Evolutionary conservation across 2,888 invertebrate species (phyloP), one percentile per base, ranked within the genome.

Genomic region (Microplitis deprimator): DNA sequence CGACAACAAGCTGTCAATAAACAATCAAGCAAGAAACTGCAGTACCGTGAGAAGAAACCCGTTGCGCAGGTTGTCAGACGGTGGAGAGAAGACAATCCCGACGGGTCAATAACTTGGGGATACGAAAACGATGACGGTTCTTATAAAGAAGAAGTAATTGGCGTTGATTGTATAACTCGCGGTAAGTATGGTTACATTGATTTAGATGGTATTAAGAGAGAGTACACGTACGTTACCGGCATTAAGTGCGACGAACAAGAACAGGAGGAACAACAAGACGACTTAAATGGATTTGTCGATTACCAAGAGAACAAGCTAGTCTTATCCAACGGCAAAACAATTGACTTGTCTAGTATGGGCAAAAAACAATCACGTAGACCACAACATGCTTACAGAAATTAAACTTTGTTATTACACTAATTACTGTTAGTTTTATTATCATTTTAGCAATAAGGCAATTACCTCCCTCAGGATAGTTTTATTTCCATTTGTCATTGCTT

Each of bases 41-140:
- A 73, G 38, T 68, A 77, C n/a, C 90, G 91, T 68, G 91, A 91
- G 73, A 94, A 92, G 87, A 94, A 94, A 82, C 95, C 95, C 0
- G 94, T 95, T 0, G 94, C 94, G 29, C 76, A 88, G 86, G 86
- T 87, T 7, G 87, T 88, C 50, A 84, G 86, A 4, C 81, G 88
- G 67, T 96, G 93, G 91, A 93, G 95, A 73, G 95, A 95, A 65
- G 96, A 96, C 88, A 95, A 96, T 85, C 91, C 92, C 39, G 95
- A 95, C 83, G 88, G 88, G 64, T 96, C 94, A 86, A 96, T 96
- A 83, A 94, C 95, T 0, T 96, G 96, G 96, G 96, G 96, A 70
- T 96, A 94, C 86, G 96, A 96, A 89, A 96, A 96, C 87, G 96
- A 96, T 84, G 96, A 96, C 85, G 96, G 96, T 29, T 94, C 95